Conservation (phyloP, 2,888 invertebrate genomes). For the Willowsia nigromaculata region DNA sequence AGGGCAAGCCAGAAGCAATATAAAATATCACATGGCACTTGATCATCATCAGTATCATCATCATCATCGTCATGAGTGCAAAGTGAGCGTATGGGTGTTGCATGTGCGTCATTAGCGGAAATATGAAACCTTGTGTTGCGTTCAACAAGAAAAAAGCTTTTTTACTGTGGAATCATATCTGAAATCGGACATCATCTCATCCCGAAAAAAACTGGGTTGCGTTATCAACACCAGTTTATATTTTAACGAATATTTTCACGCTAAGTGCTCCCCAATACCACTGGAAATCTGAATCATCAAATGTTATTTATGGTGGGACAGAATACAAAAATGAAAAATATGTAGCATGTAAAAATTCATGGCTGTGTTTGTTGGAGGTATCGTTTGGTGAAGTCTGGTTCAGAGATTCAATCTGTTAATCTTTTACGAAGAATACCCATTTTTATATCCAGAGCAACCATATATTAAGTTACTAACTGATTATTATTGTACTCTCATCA, state of each 20-base stretch:
- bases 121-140: slow-evolving; percentile 44
- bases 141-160: too few relatives aligned
- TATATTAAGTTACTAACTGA: slow-evolving; percentile 1
- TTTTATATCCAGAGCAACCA: not conserved
- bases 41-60: slow-evolving; percentile 28
- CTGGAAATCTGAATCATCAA: too few relatives aligned
- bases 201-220: too few relatives aligned
- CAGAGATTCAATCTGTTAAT: not conserved
- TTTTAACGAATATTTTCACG: too few relatives aligned
- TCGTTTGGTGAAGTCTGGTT: not conserved
- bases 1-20: slow-evolving; percentile 21
- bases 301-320: too few relatives aligned
- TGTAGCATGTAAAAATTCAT: too few relatives aligned
- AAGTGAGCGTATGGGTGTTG: slow-evolving; percentile 23
- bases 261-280: too few relatives aligned
- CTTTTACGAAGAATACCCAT: not conserved
- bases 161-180: not conserved
- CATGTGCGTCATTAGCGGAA: slow-evolving; percentile 65
- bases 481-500: not conserved
- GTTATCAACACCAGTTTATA: too few relatives aligned
- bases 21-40: slow-evolving; percentile 8
- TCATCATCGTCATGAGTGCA: not conserved
- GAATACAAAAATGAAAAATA: too few relatives aligned
- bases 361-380: too few relatives aligned
- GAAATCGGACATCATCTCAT: not conserved